Evolutionary conservation across 2,113 vertebrate genomes (phyloP), one percentile per base, ranked within the genome.

Genomic region (Cavia aperea): DNA sequence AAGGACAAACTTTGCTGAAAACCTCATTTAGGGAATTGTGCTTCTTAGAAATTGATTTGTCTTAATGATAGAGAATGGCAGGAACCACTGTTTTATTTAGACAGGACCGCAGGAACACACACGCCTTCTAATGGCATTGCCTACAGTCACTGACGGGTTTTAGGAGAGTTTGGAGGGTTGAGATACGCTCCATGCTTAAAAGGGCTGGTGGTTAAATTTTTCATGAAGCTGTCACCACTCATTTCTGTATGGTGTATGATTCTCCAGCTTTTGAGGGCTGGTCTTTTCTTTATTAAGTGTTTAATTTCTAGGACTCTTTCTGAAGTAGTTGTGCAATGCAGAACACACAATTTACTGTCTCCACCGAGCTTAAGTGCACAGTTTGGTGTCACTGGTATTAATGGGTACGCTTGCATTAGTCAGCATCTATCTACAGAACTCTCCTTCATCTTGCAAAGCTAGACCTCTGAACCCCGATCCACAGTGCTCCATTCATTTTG

Each of bases 21-120:
- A 93, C 72, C 85, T 95, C 72, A 46, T 58, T 89, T 86, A 78
- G 36, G 85, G 81, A 60, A 89, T 72, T 82, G 81, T 93, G 49
- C 46, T 56, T 79, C 94, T 94, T 78, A 81, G 83, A 90, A 89
- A 89, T 84, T 79, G 92, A 86, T 78, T 92, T 70, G 66, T 49
- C n/a, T 79, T 95, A 94, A 84, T 77, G 81, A 33, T 79, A 58
- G 86, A 72, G 92, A 73, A 70, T 39, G 68, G 68, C 66, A 14
- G 70, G 39, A 78, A 82, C 94, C 0, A 60, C 93, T 93, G 90
- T 60, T 92, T 94, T 95, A 83, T 93, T 96, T 95, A 95, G 89
- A 93, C 65, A 65, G 65, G 84, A n/a, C 84, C 66, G 84, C 60
- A 2, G 82, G 60, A 58, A 62, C n/a, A 19, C 77, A 78, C 78